phyloP scores from a whole-genome alignment of 2,113 vertebrate genomes.

The Stomatorhinus ivindoensis region DNA sequence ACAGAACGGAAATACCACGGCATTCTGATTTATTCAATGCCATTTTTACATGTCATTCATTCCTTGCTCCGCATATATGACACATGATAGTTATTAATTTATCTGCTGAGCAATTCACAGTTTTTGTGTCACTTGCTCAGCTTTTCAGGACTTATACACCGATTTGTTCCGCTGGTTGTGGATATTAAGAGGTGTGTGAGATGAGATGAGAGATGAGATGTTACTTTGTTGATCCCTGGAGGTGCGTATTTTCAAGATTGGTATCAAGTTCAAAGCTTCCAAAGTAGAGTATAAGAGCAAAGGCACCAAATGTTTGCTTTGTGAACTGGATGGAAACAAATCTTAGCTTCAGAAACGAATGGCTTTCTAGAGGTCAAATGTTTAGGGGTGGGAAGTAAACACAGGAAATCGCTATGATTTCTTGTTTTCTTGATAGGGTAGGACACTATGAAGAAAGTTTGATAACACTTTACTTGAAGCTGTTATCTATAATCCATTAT shows the following conservation, averaged over 20 bases:
- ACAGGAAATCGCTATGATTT: neutral
- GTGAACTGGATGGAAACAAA: neutral
- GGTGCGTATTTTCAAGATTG: neutral
- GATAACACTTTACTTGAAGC: neutral
- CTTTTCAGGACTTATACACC: neutral
- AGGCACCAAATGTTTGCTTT: neutral
- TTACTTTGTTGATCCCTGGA: neutral
- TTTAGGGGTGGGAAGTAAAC: neutral
- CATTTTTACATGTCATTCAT: neutral
- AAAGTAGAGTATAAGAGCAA: neutral
- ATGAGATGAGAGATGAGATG: neutral
- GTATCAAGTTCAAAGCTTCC: neutral
- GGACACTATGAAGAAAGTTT: neutral
- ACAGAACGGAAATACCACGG: neutral
- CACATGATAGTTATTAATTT: neutral
- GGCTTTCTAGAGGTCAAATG: neutral
- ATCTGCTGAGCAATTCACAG: neutral
- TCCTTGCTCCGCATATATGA: neutral
- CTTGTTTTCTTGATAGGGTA: neutral
- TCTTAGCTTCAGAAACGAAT: neutral
- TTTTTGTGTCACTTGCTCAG: neutral
- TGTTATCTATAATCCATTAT: neutral
- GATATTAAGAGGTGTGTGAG: neutral
- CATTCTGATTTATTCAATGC: neutral
- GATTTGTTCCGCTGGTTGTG: neutral